Evolutionary conservation across 2,113 vertebrate genomes (phyloP).

Genomic region (Centropus unirufus): DNA sequence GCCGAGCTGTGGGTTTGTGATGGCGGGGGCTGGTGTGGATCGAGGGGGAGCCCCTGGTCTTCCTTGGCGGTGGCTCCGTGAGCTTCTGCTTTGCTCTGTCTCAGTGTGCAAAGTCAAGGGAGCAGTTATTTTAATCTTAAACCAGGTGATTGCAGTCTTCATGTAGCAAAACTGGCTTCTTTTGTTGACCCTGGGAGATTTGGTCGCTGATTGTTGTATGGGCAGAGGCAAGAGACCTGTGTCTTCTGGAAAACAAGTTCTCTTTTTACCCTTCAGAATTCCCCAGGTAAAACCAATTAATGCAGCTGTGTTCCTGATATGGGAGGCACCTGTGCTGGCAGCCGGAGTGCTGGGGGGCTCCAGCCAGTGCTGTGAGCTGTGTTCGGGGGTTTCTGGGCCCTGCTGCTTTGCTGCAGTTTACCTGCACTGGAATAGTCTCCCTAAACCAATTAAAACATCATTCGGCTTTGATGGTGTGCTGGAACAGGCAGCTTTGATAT

Average conservation of each 20-base stretch:
- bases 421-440: not conserved
- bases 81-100: accelerated
- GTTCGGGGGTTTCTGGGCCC: not conserved
- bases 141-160: not conserved
- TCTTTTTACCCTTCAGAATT: accelerated
- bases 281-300: not conserved
- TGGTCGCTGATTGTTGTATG: accelerated
- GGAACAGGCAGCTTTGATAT: not conserved
- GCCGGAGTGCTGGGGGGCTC: not conserved
- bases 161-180: accelerated
- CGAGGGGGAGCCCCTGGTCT: accelerated
- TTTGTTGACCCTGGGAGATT: too few relatives aligned
- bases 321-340: not conserved
- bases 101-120: accelerated
- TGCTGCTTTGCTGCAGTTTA: not conserved
- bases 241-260: not conserved
- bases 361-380: not conserved
- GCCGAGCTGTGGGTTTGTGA: not conserved
- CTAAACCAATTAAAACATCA: not conserved
- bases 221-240: not conserved
- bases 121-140: not conserved
- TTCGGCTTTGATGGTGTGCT: not conserved
- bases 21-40: not conserved
- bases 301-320: accelerated
- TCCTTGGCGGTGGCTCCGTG: not conserved